Conservation (phyloP, 2,888 invertebrate species). For the Busseola fusca region DNA sequence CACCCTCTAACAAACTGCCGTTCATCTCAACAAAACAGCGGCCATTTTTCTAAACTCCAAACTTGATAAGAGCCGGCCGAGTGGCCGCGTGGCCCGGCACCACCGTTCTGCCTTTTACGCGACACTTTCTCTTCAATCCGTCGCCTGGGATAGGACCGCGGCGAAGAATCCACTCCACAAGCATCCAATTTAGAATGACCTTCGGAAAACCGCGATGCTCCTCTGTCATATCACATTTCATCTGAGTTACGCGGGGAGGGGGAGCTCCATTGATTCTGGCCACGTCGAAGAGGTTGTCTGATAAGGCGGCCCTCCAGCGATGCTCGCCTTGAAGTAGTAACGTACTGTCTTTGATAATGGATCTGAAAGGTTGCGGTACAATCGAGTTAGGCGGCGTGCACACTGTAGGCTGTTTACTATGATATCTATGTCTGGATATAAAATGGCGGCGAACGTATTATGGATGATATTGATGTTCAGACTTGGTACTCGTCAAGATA, state of each 20-base stretch:
- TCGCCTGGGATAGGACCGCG: conserved; percentile 60
- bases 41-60: conserved; percentile 59
- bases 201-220: conserved; percentile 48
- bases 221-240: conserved; percentile 35
- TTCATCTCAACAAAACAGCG: conserved; percentile 45
- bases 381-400: conserved; percentile 54
- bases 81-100: conserved; percentile 43
- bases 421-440: conserved; percentile 22
- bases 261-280: conserved; percentile 66
- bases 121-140: conserved; percentile 62
- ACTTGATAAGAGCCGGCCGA: conserved; percentile 49
- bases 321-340: conserved; percentile 70
- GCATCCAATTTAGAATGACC: conserved; percentile 61
- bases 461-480: conserved; percentile 5
- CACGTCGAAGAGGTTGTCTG: conserved; percentile 62
- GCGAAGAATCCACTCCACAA: conserved; percentile 60
- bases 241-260: conserved; percentile 36
- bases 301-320: conserved; percentile 68
- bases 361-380: conserved; percentile 68
- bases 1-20: conserved; percentile 36
- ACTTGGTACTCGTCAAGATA: conserved; percentile 7
- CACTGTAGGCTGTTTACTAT: conserved; percentile 36
- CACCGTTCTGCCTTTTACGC: conserved; percentile 60
- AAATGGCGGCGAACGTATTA: conserved; percentile 25
- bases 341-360: conserved; percentile 72